These are phyloP conservation scores for Sericinus montela DNA, from an alignment of 2,888 invertebrate species.

Conservation along the genomic window DNA sequence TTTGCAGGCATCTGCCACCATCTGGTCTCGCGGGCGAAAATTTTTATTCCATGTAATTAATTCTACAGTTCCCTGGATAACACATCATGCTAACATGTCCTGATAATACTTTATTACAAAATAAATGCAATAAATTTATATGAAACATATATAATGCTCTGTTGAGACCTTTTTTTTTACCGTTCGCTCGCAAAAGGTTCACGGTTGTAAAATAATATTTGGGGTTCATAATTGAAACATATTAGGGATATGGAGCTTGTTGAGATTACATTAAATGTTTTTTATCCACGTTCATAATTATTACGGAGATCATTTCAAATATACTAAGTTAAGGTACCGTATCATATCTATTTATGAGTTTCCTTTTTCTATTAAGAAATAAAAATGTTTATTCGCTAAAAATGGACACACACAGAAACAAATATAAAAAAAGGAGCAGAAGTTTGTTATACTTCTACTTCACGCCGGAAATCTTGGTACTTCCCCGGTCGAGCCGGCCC, in stretches of 20 bases:
- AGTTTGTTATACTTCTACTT: too few relatives aligned
- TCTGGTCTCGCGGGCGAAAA: conserved; percentile 42
- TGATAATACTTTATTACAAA: conserved; percentile 44
- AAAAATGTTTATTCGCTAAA: too few relatives aligned
- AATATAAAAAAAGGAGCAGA: too few relatives aligned
- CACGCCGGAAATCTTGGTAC: too few relatives aligned
- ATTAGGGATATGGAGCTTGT: neutral
- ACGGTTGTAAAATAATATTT: conserved; percentile 1
- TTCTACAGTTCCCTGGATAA: conserved; percentile 37
- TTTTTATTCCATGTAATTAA: conserved; percentile 38
- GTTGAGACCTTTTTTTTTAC: conserved; percentile 28
- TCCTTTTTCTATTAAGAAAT: too few relatives aligned
- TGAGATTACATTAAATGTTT: neutral
- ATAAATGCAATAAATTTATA: conserved; percentile 54
- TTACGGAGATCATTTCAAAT: neutral
- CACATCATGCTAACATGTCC: conserved; percentile 38
- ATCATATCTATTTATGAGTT: too few relatives aligned
- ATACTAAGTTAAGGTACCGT: too few relatives aligned
- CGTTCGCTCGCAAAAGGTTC: conserved; percentile 1
- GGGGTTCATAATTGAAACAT: neutral
- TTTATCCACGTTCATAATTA: neutral
- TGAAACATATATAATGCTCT: conserved; percentile 45
- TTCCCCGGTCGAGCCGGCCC: too few relatives aligned
- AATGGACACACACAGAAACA: too few relatives aligned
- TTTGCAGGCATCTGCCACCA: conserved; percentile 30